A percentile compares a stretch with the other conserved stretches of the same genome.
Evolutionary conservation across 2,888 invertebrate species (phyloP).

Genomic region (Drosophila neotestacea): DNA sequence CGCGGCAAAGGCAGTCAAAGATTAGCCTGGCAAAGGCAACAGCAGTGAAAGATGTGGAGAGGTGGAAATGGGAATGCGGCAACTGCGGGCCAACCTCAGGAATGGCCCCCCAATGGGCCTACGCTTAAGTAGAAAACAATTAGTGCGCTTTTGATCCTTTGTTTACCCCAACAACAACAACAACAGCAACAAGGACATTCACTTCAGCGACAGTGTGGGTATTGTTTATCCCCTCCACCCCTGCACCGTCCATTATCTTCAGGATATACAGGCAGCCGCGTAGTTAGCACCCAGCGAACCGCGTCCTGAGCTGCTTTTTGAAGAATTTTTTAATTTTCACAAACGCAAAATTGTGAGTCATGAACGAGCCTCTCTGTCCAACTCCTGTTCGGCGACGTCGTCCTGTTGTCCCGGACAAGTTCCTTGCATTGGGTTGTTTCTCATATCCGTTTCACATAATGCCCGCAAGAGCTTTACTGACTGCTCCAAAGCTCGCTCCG

Average conservation of each 20-base stretch:
- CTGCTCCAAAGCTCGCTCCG: constrained; percentile 18
- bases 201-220: constrained; percentile 21
- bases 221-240: not conserved
- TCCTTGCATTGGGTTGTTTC: constrained; percentile 72
- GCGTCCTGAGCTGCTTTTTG: constrained; percentile 58
- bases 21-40: constrained; percentile 57
- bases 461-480: constrained; percentile 64
- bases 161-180: constrained; percentile 75
- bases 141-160: constrained; percentile 83
- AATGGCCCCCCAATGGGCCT: constrained; percentile 40
- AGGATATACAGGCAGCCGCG: constrained; percentile 45
- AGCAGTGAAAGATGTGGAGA: constrained; percentile 7
- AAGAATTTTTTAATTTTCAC: constrained; percentile 78
- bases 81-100: constrained; percentile 10
- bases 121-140: constrained; percentile 81
- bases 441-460: constrained; percentile 78
- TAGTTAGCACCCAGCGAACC: constrained; percentile 76
- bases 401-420: constrained; percentile 27
- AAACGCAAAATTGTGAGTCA: constrained; percentile 73
- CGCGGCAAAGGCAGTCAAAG: constrained; percentile 69
- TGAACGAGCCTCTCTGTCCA: constrained; percentile 35
- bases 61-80: not conserved
- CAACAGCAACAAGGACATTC: constrained; percentile 52
- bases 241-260: not conserved
- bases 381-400: not conserved